Evolutionary conservation across 2,888 invertebrate genomes (phyloP).

Genomic region (Dolichopus griseipennis): DNA sequence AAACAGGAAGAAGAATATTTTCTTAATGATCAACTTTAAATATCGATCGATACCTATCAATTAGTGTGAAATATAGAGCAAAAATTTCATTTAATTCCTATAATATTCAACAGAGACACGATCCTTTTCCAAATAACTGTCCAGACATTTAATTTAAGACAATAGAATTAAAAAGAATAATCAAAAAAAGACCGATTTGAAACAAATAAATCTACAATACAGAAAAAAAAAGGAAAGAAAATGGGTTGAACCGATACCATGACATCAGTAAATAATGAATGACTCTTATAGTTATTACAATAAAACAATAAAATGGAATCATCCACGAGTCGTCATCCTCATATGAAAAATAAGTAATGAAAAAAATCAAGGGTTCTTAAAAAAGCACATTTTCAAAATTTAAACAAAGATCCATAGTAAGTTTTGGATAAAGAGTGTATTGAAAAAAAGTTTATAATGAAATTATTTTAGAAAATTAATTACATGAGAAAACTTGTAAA

Average conservation of each 20-base stretch:
- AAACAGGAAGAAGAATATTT: neutral
- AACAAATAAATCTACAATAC: neutral
- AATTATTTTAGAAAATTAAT: no score
- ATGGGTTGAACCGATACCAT: neutral
- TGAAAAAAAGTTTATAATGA: no score
- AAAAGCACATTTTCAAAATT: no score
- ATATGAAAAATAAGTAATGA: no score
- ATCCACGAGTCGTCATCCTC: no score
- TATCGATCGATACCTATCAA: neutral
- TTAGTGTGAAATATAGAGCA: slow-evolving; percentile 4
- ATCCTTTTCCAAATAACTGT: neutral
- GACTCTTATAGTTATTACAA: neutral
- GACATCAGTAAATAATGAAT: neutral
- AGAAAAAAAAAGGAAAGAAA: neutral
- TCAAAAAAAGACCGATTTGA: no score
- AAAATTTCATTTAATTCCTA: neutral
- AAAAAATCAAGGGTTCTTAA: no score
- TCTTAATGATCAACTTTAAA: neutral
- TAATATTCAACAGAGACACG: neutral
- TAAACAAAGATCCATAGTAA: no score
- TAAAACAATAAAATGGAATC: neutral
- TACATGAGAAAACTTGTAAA: no score
- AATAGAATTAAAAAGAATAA: no score
- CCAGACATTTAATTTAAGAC: no score
- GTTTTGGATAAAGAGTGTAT: no score